phyloP scores from a whole-genome alignment of 2,113 vertebrate species.

The Hypocryptadius cinnamomeus region DNA sequence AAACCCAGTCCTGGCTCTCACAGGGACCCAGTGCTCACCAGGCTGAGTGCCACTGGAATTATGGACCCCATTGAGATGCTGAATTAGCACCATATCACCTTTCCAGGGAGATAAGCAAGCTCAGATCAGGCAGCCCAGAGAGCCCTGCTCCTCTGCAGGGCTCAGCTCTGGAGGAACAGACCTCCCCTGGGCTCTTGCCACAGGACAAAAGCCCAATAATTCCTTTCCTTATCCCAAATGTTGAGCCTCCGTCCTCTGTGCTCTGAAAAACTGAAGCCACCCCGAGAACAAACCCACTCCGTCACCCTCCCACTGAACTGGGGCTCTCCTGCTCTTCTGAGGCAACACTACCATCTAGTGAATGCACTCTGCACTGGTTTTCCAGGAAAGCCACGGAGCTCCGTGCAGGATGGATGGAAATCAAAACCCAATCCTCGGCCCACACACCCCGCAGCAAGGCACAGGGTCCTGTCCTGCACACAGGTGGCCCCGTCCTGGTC shows the following conservation, averaged over 20 bases:
- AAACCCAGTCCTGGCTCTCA: not conserved
- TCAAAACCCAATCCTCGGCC: too few species aligned
- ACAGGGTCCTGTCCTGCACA: not conserved
- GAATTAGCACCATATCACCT: not conserved
- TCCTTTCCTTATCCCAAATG: not conserved
- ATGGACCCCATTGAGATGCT: not conserved
- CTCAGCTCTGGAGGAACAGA: not conserved
- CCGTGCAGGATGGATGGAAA: not conserved
- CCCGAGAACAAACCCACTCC: not conserved
- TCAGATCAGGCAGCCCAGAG: not conserved
- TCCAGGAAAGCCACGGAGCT: not conserved
- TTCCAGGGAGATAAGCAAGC: not conserved
- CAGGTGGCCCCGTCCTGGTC: fast-evolving
- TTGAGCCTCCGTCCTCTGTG: not conserved
- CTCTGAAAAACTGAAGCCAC: not conserved
- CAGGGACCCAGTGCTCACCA: not conserved
- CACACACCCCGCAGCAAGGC: fast-evolving
- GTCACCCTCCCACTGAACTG: not conserved
- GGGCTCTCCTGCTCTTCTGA: not conserved
- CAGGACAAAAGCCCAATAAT: not conserved
- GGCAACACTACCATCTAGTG: slow-evolving; percentile 45
- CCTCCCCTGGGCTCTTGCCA: not conserved
- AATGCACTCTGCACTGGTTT: not conserved
- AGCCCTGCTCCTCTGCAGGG: not conserved
- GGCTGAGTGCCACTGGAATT: not conserved